A percentile compares a stretch with the other conserved stretches of the same genome.
phyloP scores from a whole-genome alignment of 2,888 invertebrate species.

The Ornithoptera priamus region DNA sequence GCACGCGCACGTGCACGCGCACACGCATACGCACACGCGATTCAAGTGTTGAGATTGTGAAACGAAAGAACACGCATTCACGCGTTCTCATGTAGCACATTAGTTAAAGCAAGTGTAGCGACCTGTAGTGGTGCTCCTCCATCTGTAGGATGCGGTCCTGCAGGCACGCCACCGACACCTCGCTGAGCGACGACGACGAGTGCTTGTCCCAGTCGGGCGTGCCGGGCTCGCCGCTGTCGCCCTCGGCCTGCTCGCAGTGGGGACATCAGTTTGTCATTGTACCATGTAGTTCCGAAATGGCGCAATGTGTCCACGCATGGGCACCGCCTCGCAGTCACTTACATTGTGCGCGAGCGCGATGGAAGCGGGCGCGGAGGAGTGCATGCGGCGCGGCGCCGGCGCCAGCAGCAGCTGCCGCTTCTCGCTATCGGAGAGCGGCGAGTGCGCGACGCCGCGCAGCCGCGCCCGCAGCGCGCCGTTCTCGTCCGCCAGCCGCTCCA shows the following conservation, averaged over 20 bases:
- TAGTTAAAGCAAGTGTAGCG: slow-evolving; percentile 6
- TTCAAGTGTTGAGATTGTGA: no score
- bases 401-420: slow-evolving; percentile 89
- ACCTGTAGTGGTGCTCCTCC: slow-evolving; percentile 92
- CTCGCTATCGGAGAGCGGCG: slow-evolving; percentile 90
- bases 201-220: slow-evolving; percentile 96
- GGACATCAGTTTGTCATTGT: neutral
- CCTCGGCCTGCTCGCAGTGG: slow-evolving; percentile 66
- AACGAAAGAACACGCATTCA: no score
- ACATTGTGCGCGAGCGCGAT: slow-evolving; percentile 82
- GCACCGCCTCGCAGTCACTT: slow-evolving; percentile 10
- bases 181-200: slow-evolving; percentile 91
- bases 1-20: no score
- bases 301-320: no score
- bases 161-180: slow-evolving; percentile 94
- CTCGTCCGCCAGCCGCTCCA: slow-evolving; percentile 87
- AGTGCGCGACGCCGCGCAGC: slow-evolving; percentile 88
- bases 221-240: slow-evolving; percentile 83
- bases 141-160: slow-evolving; percentile 96
- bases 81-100: no score
- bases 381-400: slow-evolving; percentile 81
- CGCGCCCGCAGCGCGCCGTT: slow-evolving; percentile 87
- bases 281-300: no score
- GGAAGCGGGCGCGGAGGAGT: slow-evolving; percentile 90
- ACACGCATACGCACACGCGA: no score